Evolutionary conservation across 1,140 invertebrate species (phyloP).

Genomic region (Fopius arisanus): DNA sequence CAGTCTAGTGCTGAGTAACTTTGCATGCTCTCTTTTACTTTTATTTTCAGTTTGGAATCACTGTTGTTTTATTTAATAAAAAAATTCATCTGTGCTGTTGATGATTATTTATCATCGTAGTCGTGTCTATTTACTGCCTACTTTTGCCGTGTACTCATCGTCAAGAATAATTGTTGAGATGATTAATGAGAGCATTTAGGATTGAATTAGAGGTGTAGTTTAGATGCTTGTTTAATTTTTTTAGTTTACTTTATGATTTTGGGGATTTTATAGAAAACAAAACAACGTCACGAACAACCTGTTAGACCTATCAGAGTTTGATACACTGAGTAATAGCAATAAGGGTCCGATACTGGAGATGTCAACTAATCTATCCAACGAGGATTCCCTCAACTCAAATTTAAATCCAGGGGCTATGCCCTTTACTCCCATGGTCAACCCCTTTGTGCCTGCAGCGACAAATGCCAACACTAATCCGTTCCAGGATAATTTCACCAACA

Average conservation of each 20-base stretch:
- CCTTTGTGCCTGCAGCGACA: conserved; percentile 50
- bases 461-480: conserved; percentile 61
- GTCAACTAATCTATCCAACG: conserved; percentile 57
- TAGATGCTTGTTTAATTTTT: conserved; percentile 45
- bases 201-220: neutral
- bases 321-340: conserved; percentile 69
- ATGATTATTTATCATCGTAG: conserved; percentile 23
- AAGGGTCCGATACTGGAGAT: conserved; percentile 61
- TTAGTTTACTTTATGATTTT: conserved; percentile 54
- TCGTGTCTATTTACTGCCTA: conserved; percentile 52
- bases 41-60: conserved; percentile 10
- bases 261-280: conserved; percentile 62
- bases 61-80: neutral
- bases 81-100: neutral
- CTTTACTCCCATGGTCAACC: conserved; percentile 59
- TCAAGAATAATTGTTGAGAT: neutral
- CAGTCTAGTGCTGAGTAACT: neutral
- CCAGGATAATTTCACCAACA: conserved; percentile 60
- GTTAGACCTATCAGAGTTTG: conserved; percentile 67
- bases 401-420: conserved; percentile 59
- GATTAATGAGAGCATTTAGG: neutral
- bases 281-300: conserved; percentile 68
- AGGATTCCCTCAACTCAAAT: conserved; percentile 62
- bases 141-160: conserved; percentile 55
- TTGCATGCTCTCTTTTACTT: conserved; percentile 1